Conservation (phyloP, 2,888 invertebrate species). For the Ennomos quercinarius region DNA sequence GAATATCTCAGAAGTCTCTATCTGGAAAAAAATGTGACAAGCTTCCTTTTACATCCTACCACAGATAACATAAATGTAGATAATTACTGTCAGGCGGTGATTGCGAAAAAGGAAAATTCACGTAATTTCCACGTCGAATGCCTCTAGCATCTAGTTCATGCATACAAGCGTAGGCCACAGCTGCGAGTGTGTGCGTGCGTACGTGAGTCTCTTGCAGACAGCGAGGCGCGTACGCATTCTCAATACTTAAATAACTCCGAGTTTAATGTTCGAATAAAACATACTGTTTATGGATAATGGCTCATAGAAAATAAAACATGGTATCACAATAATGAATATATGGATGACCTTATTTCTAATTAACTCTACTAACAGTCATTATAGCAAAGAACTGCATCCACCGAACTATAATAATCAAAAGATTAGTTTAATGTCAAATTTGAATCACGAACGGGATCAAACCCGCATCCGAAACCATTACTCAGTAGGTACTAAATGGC, state of each 20-base stretch:
- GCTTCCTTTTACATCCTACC: conserved; percentile 27
- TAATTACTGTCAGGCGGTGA: conserved; percentile 44
- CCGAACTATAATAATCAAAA: too few species aligned
- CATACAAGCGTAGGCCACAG: conserved; percentile 18
- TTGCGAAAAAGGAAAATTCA: conserved; percentile 60
- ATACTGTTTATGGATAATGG: too few species aligned
- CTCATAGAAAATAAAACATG: too few species aligned
- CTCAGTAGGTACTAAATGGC: too few species aligned
- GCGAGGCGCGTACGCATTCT: conserved; percentile 54
- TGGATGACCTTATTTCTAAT: too few species aligned
- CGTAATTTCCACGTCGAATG: conserved; percentile 50
- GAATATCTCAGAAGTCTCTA: too few species aligned
- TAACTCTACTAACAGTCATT: too few species aligned
- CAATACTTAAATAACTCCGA: conserved; percentile 26
- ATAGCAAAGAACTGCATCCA: too few species aligned
- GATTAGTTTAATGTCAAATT: too few species aligned
- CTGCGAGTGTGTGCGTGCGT: conserved; percentile 37
- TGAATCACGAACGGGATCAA: too few species aligned
- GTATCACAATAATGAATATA: too few species aligned
- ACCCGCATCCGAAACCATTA: too few species aligned
- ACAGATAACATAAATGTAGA: conserved; percentile 36
- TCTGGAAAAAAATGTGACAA: conserved; percentile 13
- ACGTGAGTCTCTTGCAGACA: conserved; percentile 50
- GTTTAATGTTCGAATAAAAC: not conserved
- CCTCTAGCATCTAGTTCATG: conserved; percentile 35